Evolutionary conservation across 2,797 vertebrate species (phyloP), one percentile per base, ranked within the genome.

Genomic region (Gymnoscopelus microlampas): DNA sequence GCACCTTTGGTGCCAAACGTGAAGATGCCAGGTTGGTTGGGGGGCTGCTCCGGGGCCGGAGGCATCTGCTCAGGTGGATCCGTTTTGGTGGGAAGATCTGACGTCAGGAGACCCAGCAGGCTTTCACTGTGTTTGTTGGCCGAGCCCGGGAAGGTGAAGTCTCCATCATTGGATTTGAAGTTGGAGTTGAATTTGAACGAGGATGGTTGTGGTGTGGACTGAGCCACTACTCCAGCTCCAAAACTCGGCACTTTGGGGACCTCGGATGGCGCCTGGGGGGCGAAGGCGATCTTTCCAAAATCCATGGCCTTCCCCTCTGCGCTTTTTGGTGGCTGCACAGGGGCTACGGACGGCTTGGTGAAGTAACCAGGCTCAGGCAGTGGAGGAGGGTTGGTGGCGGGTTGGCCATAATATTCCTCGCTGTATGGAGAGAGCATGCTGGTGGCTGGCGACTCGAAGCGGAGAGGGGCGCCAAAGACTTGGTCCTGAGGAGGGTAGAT

Each of bases 101-200:
- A 96, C 0, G 96, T 97, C 62, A 99, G 84, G 62, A 99, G 96
- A 49, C 94, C 96, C 74, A 99, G 91, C 26, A 99, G 95, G 74
- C 95, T 97, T 85, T 98, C 97, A 5, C 83, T 96, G 62, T 93
- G 95, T 53, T 95, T 97, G 66, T 2, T 2, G 39, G 39, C 6
- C 9, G 94, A 93, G 19, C 95, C 91, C 35, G 97, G 93, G 91
- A 99, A 98, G 5, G 95, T 98, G 29, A 98, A 99, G 85, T 99
- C 98, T 13, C 98, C 97, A 85, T 98, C 98, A 50, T 98, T 97
- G 35, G 97, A 98, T 84, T 99, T 98, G 83, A 98, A 98, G 89
- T 99, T 99, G 12, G 96, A 96, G 82, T 96, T 98, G 91, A 99
- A 99, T 85, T 99, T 99, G 87, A 99, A 99, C 55, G 95, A 90